Evolutionary conservation across 2,888 invertebrate species (phyloP).

Genomic region (Dioctria rufipes): DNA sequence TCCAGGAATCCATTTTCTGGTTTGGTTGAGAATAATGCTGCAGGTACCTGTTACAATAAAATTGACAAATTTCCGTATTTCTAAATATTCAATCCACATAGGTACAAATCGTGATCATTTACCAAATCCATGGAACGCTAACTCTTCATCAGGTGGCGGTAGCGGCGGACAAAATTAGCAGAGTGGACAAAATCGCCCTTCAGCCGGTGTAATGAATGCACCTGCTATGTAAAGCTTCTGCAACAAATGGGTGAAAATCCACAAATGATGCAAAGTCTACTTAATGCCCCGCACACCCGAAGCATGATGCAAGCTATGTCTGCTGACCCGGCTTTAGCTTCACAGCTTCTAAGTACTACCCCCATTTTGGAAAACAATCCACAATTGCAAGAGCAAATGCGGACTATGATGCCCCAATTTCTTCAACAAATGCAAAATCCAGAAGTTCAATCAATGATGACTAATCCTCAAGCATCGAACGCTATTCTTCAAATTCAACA

Average conservation of each 20-base stretch:
- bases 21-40: slow-evolving; percentile 77
- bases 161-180: slow-evolving; percentile 57
- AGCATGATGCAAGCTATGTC: slow-evolving; percentile 88
- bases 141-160: slow-evolving; percentile 63
- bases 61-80: neutral
- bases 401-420: slow-evolving; percentile 88
- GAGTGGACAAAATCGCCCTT: slow-evolving; percentile 64
- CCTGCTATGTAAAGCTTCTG: slow-evolving; percentile 91
- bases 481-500: slow-evolving; percentile 96
- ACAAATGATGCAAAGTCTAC: slow-evolving; percentile 89
- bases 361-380: slow-evolving; percentile 92
- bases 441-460: slow-evolving; percentile 87
- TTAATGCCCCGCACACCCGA: slow-evolving; percentile 92
- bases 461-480: slow-evolving; percentile 94
- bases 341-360: slow-evolving; percentile 77
- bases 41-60: slow-evolving; percentile 40
- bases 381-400: slow-evolving; percentile 85
- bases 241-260: slow-evolving; percentile 92
- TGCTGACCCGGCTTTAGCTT: slow-evolving; percentile 89
- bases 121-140: slow-evolving; percentile 92
- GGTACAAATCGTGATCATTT: slow-evolving; percentile 86
- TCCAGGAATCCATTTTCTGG: slow-evolving; percentile 92
- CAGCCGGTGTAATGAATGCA: slow-evolving; percentile 81
- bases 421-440: slow-evolving; percentile 92
- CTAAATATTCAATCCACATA: slow-evolving; percentile 60